phyloP scores from a whole-genome alignment of 37 sponge, comb jelly and placozoan species.

The Beroe ovata region DNA sequence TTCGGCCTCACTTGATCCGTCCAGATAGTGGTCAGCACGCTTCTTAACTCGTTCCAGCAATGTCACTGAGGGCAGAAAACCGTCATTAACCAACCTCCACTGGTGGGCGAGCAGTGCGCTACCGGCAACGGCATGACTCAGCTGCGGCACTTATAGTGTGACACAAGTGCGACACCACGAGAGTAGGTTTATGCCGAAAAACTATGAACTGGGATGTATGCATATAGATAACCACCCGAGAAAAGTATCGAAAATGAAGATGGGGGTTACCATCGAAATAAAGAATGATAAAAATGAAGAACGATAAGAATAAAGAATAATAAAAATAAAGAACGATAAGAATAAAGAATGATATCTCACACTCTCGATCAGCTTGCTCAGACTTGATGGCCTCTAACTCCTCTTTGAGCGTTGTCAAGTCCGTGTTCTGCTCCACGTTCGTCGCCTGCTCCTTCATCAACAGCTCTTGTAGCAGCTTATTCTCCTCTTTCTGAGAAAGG shows the following conservation, averaged over 20 bases:
- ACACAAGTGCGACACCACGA: too few species aligned
- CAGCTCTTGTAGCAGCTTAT: background rate
- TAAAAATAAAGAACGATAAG: too few species aligned
- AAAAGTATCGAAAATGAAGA: too few species aligned
- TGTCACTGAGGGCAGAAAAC: background rate
- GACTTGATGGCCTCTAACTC: background rate
- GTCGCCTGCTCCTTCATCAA: background rate
- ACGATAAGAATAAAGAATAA: too few species aligned
- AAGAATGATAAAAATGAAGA: too few species aligned
- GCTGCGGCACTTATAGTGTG: too few species aligned
- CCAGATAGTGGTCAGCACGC: background rate
- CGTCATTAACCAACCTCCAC: background rate
- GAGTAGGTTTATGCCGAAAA: too few species aligned
- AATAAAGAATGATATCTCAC: background rate
- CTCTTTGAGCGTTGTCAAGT: slow-evolving; percentile 19
- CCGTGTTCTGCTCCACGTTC: slow-evolving; percentile 32
- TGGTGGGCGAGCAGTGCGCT: too few species aligned
- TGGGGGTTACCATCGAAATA: too few species aligned
- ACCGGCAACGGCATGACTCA: too few species aligned
- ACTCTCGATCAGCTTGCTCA: background rate
- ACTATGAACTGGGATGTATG: too few species aligned
- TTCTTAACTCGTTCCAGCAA: background rate
- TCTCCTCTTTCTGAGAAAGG: slow-evolving; percentile 14
- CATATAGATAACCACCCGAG: too few species aligned
- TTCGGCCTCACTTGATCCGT: background rate